Percentiles rank a stretch among this genome's conserved stretches.
Conservation (phyloP, 2,113 vertebrate genomes). For the Gallinago media region DNA sequence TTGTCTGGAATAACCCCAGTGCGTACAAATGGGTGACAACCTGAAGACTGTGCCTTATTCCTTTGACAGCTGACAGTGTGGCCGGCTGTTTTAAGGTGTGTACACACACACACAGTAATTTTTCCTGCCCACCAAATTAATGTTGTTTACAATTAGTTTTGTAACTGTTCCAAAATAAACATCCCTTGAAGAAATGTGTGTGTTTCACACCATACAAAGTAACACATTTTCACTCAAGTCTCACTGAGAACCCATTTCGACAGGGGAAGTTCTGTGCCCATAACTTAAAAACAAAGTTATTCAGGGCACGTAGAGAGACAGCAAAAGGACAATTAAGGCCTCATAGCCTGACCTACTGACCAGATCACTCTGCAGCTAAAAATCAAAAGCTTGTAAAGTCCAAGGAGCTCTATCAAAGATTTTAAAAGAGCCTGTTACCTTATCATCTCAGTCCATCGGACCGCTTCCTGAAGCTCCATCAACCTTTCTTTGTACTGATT, state of each 20-base stretch:
- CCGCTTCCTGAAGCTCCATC: slow-evolving; percentile 98
- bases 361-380: not conserved
- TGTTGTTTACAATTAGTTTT: not conserved
- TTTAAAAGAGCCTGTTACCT: slow-evolving; percentile 71
- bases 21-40: not conserved
- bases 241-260: not conserved
- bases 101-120: not conserved
- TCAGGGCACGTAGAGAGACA: not conserved
- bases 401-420: not conserved
- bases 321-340: not conserved
- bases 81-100: not conserved
- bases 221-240: not conserved
- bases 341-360: not conserved
- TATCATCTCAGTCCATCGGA: slow-evolving; percentile 99
- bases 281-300: not conserved
- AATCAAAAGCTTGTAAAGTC: not conserved
- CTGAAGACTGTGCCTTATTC: not conserved
- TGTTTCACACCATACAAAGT: not conserved
- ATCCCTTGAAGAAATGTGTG: too few species aligned
- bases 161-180: not conserved
- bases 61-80: not conserved
- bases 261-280: fast-evolving
- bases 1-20: not conserved
- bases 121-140: not conserved
- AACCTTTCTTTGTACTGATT: slow-evolving; percentile 98